Conservation (phyloP, 2,888 invertebrate species). For the Allacma fusca region DNA sequence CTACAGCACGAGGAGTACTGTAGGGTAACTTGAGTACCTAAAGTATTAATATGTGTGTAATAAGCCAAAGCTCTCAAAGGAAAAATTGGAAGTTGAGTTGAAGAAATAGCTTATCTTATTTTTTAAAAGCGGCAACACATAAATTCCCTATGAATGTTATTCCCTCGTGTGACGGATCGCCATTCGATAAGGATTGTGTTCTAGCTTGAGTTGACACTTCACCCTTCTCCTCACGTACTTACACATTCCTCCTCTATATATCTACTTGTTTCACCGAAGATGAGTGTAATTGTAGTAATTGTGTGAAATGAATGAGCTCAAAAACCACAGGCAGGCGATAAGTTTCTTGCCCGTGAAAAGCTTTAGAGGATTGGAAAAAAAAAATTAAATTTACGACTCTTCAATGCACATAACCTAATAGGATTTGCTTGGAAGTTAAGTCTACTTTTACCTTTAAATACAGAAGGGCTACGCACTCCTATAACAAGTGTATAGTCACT, state of each 20-base stretch:
- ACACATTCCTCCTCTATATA: not conserved
- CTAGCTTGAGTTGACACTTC: slow-evolving; percentile 30
- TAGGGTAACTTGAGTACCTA: not conserved
- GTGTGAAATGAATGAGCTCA: slow-evolving; percentile 28
- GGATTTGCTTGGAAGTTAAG: slow-evolving; percentile 30
- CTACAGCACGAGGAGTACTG: not conserved
- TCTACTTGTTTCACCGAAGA: slow-evolving; percentile 1
- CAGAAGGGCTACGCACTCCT: too few relatives aligned
- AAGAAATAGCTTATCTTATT: not conserved
- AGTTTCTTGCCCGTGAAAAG: slow-evolving; percentile 16
- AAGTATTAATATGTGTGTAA: not conserved
- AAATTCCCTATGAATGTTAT: not conserved
- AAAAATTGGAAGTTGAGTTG: not conserved
- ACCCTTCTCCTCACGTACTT: slow-evolving; percentile 17
- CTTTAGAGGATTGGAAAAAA: not conserved
- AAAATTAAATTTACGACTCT: slow-evolving; percentile 30
- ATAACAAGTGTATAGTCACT: too few relatives aligned
- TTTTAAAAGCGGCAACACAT: slow-evolving; percentile 5
- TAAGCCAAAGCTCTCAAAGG: not conserved
- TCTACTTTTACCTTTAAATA: too few relatives aligned
- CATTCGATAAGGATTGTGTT: slow-evolving; percentile 38
- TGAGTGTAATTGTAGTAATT: slow-evolving; percentile 29
- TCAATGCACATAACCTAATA: slow-evolving; percentile 1
- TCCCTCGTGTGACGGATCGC: slow-evolving; percentile 31
- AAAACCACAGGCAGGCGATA: slow-evolving; percentile 17